A percentile compares a stretch with the other conserved stretches of the same genome.
Conservation (phyloP, 2,888 invertebrate genomes). For the Neuroscelio doddi region DNA sequence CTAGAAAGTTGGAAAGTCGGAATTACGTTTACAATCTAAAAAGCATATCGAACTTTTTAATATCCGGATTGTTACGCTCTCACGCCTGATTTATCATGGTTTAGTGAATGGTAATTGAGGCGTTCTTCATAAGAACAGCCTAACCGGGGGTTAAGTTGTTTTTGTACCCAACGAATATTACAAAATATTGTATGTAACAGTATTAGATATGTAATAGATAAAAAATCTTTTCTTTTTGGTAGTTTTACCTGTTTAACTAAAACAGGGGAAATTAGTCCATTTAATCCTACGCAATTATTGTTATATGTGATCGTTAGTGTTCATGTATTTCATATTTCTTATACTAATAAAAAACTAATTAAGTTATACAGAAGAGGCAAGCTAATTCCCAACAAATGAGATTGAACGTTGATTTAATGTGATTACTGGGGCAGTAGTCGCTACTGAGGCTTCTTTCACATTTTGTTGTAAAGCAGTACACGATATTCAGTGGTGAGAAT, state of each 20-base stretch:
- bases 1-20: conserved; percentile 41
- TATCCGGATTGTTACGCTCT: conserved; percentile 49
- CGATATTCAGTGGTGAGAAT: conserved; percentile 48
- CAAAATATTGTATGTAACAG: no score
- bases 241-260: no score
- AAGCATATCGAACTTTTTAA: conserved; percentile 31
- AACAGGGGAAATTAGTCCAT: no score
- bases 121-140: no score
- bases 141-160: conserved; percentile 3
- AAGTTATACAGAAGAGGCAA: conserved; percentile 57
- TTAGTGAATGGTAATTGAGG: conserved; percentile 26
- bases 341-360: conserved; percentile 55
- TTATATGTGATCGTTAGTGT: not conserved
- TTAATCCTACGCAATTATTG: not conserved
- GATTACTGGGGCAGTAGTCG: conserved; percentile 69
- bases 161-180: not conserved
- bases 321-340: conserved; percentile 10
- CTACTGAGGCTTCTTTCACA: conserved; percentile 63
- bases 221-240: no score
- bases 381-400: conserved; percentile 67
- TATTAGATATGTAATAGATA: no score
- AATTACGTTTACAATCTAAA: conserved; percentile 28
- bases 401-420: conserved; percentile 67
- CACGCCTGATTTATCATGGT: conserved; percentile 45
- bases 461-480: conserved; percentile 56